Conservation (phyloP, 2,113 vertebrate genomes). For the Pholis gunnellus region DNA sequence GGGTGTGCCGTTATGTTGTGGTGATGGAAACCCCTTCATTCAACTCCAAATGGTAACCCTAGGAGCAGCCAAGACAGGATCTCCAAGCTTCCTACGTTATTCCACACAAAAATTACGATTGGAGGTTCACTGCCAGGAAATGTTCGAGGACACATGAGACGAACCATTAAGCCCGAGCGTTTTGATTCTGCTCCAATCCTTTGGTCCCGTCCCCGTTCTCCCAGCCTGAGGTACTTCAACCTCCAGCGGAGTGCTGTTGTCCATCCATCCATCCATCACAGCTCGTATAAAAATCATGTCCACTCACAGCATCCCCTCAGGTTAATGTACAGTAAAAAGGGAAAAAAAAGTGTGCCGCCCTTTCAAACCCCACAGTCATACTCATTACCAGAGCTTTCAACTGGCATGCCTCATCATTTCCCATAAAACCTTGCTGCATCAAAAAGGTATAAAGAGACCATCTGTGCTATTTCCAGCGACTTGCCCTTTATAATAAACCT, state of each 20-base stretch:
- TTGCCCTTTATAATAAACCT: constrained; percentile 41
- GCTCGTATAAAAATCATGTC: constrained; percentile 50
- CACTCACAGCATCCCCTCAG: constrained; percentile 57
- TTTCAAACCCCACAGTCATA: constrained; percentile 44
- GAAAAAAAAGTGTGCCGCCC: constrained; percentile 48
- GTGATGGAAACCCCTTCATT: constrained; percentile 67
- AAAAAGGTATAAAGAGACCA: constrained; percentile 56
- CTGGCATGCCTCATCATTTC: constrained; percentile 44
- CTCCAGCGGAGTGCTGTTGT: constrained; percentile 38
- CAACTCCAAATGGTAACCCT: constrained; percentile 66
- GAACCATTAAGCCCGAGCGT: constrained; percentile 48
- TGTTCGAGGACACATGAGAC: constrained; percentile 66
- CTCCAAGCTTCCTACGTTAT: constrained; percentile 62
- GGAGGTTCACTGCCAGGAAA: constrained; percentile 66
- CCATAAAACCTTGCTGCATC: constrained; percentile 54
- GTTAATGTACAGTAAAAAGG: constrained; percentile 51
- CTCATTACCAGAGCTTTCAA: constrained; percentile 54
- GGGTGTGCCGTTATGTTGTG: constrained; percentile 54
- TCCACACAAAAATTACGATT: constrained; percentile 57
- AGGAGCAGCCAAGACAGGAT: constrained; percentile 63
- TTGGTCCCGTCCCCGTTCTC: constrained; percentile 21
- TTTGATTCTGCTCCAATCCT: constrained; percentile 39
- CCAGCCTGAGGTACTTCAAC: constrained; percentile 53
- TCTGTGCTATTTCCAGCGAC: constrained; percentile 62
- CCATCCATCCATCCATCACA: constrained; percentile 30